Evolutionary conservation across 2,888 invertebrate genomes (phyloP), one percentile per base, ranked within the genome.

Genomic region (Adineta ricciae): DNA sequence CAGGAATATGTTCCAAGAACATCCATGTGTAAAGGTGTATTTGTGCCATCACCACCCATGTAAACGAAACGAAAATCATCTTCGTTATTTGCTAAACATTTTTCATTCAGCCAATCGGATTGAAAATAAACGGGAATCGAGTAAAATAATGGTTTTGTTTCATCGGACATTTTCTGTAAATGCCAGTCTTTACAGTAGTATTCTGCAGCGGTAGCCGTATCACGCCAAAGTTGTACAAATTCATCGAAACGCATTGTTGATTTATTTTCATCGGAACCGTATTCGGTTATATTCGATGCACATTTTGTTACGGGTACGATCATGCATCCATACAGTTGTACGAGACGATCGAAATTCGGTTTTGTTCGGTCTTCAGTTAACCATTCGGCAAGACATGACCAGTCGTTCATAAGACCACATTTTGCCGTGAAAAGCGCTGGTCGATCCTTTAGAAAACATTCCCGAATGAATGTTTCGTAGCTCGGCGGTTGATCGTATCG

Each of bases 11-110:
- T 97, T 84, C 93, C 93, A 89, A 96, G 95, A 0, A 99, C 98
- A 92, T 99, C 98, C n/a, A 93, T 93, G 91, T 99, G 99, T 88
- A 97, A 93, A 24, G 96, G 95, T 38, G 98, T 99, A 96, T 96
- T 97, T 64, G 96, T 94, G 87, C 93, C 93, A 91, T 93, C 93
- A 24, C 95, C 94, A 85, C 98, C 98, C 93, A 98, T 95, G 89
- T 99, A 99, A n/a, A 97, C 95, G 93, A 99, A 99, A 92, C 94
- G 93, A 89, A 96, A 99, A 90, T 98, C 98, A 92, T 97, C 96
- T 21, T 89, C 87, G 32, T 87, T 86, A 87, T 93, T 92, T 16
- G 87, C 87, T 16, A 87, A 78, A 93, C 93, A 93, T 92, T 93
- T 95, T 91, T 97, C 97, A 92, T 97, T 97, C 50, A 97, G 91